Percentiles rank a stretch among this genome's conserved stretches.
Conservation (phyloP, 2,797 vertebrate species). For the Microchirus variegatus region DNA sequence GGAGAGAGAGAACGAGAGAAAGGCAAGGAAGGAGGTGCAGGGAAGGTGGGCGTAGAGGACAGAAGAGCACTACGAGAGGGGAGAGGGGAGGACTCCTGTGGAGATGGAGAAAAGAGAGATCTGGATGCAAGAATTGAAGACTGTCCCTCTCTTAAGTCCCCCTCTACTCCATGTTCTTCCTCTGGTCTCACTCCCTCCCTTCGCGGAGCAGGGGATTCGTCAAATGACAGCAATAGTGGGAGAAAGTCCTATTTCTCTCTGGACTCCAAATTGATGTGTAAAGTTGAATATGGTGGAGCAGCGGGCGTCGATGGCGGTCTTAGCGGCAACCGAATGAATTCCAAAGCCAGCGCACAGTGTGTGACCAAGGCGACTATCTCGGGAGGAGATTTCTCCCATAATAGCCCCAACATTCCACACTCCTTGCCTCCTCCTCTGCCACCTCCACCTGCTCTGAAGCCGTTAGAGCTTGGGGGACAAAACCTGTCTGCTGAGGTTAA, state of each 20-base stretch:
- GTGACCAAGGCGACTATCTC: slow-evolving; percentile 76
- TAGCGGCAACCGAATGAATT: slow-evolving; percentile 74
- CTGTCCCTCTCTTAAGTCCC: slow-evolving; percentile 76
- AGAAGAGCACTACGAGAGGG: slow-evolving; percentile 69
- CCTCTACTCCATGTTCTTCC: slow-evolving; percentile 74
- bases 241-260: slow-evolving; percentile 83
- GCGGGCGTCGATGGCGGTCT: slow-evolving; percentile 63
- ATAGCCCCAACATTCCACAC: slow-evolving; percentile 73
- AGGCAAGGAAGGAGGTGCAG: slow-evolving; percentile 73
- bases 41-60: slow-evolving; percentile 77
- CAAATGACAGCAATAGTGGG: slow-evolving; percentile 73
- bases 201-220: slow-evolving; percentile 73
- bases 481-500: slow-evolving; percentile 77
- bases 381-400: slow-evolving; percentile 79
- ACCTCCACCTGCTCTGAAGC: slow-evolving; percentile 84
- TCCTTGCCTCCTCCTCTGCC: slow-evolving; percentile 80
- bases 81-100: slow-evolving; percentile 73
- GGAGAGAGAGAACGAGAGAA: slow-evolving; percentile 77
- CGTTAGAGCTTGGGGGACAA: slow-evolving; percentile 81
- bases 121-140: slow-evolving; percentile 74
- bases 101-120: slow-evolving; percentile 79
- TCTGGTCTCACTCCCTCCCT: slow-evolving; percentile 73
- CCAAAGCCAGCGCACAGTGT: slow-evolving; percentile 80
- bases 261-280: slow-evolving; percentile 83
- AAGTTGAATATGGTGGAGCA: slow-evolving; percentile 77